Conservation (phyloP, 2,113 vertebrate species). For the Bujurquina vittata region DNA sequence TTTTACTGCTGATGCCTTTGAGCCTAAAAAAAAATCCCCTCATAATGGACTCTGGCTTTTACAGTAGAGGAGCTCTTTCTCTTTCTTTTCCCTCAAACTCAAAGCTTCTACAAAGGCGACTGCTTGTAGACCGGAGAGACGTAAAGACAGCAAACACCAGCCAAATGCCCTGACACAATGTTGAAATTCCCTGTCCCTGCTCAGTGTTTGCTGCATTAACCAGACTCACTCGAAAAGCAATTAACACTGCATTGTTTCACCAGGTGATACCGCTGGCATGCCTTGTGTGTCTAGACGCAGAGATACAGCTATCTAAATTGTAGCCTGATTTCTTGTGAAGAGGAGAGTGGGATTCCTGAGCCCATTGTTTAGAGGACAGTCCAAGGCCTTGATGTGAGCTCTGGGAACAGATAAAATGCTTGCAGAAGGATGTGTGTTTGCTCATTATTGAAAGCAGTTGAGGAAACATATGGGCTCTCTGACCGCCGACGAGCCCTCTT, state of each 20-base stretch:
- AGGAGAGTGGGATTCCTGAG: slow-evolving; percentile 68
- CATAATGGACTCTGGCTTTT: background rate
- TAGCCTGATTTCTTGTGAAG: slow-evolving; percentile 47
- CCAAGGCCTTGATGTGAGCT: slow-evolving; percentile 67
- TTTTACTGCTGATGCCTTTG: slow-evolving; percentile 48
- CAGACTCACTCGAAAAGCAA: slow-evolving; percentile 29
- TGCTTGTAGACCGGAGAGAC: background rate
- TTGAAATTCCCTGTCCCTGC: slow-evolving; percentile 27
- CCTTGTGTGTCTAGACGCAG: slow-evolving; percentile 68
- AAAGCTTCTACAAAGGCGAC: background rate
- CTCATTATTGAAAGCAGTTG: slow-evolving; percentile 59
- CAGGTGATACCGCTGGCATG: slow-evolving; percentile 38
- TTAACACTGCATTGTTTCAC: slow-evolving; percentile 66
- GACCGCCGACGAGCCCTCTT: slow-evolving; percentile 47
- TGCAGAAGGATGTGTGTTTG: slow-evolving; percentile 64
- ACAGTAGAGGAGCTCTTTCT: slow-evolving; percentile 3
- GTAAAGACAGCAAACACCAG: slow-evolving; percentile 26
- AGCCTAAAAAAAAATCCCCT: slow-evolving; percentile 51
- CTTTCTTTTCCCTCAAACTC: background rate
- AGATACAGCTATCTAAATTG: slow-evolving; percentile 80
- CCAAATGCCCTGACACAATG: slow-evolving; percentile 34
- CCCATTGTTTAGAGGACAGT: slow-evolving; percentile 71
- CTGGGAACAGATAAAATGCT: slow-evolving; percentile 72
- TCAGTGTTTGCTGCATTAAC: slow-evolving; percentile 41
- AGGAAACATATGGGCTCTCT: slow-evolving; percentile 70